Evolutionary conservation across 2,797 vertebrate species (phyloP).

Genomic region (Prionace glauca): DNA sequence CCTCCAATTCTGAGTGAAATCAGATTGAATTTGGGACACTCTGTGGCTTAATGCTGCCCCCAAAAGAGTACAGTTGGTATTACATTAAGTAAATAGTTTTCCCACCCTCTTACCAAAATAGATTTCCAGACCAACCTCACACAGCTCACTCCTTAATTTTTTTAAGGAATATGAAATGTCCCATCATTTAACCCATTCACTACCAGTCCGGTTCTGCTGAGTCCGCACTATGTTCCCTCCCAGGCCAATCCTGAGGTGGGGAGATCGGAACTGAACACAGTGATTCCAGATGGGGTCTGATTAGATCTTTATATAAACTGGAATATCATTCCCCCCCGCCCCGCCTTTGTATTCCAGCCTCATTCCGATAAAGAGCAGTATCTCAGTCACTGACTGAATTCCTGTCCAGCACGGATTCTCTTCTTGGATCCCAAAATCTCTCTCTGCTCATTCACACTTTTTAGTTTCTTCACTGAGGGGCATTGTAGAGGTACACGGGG

Average conservation of each 20-base stretch:
- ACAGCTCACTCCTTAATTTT: neutral
- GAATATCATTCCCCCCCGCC: neutral
- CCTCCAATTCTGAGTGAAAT: neutral
- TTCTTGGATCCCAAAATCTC: neutral
- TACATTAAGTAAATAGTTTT: neutral
- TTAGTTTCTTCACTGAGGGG: neutral
- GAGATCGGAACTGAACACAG: neutral
- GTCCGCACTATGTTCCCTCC: too few species aligned
- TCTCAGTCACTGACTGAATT: neutral
- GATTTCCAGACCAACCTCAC: neutral
- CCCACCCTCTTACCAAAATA: neutral
- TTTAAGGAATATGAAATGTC: too few species aligned
- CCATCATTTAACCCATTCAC: too few species aligned
- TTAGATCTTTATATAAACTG: neutral
- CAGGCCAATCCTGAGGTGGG: neutral
- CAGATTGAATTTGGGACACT: neutral
- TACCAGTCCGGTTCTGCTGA: too few species aligned
- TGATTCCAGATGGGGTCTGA: neutral
- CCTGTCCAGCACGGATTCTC: neutral
- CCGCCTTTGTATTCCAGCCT: neutral
- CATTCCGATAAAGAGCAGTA: neutral
- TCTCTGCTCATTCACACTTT: neutral
- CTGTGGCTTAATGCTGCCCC: neutral
- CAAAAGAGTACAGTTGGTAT: neutral
- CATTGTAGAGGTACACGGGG: neutral